A percentile compares a stretch with the other conserved stretches of the same genome.
Evolutionary conservation across 2,797 vertebrate genomes (phyloP).

Genomic region (Phyllotis vaccarum): DNA sequence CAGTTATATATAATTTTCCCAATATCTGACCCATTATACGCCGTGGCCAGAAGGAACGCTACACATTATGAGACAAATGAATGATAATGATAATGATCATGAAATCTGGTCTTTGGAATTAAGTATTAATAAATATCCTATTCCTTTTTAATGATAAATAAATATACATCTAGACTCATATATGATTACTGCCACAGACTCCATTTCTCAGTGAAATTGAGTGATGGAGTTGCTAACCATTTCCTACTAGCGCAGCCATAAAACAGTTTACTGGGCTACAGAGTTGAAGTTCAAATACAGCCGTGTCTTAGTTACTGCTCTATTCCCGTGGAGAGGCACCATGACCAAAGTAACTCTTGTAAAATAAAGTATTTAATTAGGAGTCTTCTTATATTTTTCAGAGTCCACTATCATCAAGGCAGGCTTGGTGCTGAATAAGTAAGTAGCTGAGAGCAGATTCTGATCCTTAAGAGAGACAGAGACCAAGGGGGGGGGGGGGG

Average conservation of each 20-base stretch:
- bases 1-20: not conserved
- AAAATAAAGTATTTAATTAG: not conserved
- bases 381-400: too few relatives aligned
- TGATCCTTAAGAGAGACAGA: not conserved
- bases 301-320: not conserved
- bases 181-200: not conserved
- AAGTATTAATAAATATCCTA: conserved; percentile 29
- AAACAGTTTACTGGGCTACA: not conserved
- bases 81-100: not conserved
- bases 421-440: not conserved
- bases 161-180: not conserved
- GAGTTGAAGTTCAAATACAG: not conserved
- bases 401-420: not conserved
- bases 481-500: too few relatives aligned
- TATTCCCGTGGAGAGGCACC: not conserved
- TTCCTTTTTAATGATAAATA: not conserved
- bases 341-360: not conserved
- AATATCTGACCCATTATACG: not conserved
- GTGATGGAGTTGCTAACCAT: not conserved
- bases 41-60: not conserved
- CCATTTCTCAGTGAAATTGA: not conserved
- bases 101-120: not conserved
- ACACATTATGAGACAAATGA: conserved; percentile 2
- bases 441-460: not conserved
- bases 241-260: not conserved